phyloP scores from a whole-genome alignment of 1,140 invertebrate genomes.

The Halesus radiatus region DNA sequence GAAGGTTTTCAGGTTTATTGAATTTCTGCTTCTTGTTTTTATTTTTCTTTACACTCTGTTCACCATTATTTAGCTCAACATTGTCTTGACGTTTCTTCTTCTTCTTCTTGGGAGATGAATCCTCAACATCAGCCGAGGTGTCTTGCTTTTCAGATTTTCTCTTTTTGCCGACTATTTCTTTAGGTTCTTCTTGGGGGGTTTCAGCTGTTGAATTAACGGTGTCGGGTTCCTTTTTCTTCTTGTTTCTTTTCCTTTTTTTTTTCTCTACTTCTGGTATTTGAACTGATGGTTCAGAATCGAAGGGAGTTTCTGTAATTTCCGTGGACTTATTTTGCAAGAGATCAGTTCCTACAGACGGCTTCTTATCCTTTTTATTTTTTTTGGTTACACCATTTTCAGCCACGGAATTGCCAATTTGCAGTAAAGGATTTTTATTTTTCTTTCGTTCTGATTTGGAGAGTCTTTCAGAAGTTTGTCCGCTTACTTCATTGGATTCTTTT shows the following conservation, averaged over 20 bases:
- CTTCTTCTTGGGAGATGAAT: conserved; percentile 49
- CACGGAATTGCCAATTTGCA: conserved; percentile 18
- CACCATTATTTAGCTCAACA: neutral
- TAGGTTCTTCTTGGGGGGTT: conserved; percentile 59
- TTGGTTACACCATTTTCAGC: neutral
- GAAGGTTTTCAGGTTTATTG: conserved; percentile 17
- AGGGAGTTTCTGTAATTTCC: conserved; percentile 54
- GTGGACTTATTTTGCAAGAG: neutral
- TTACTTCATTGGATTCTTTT: conserved; percentile 34
- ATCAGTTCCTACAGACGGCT: neutral
- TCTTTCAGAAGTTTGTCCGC: conserved; percentile 54
- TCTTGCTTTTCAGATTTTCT: neutral
- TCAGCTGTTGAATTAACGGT: conserved; percentile 52
- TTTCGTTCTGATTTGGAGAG: conserved; percentile 47
- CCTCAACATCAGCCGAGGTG: neutral
- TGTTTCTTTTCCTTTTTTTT: conserved; percentile 59
- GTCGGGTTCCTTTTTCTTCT: conserved; percentile 56
- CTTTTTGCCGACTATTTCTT: conserved; percentile 6
- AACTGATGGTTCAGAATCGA: conserved; percentile 51
- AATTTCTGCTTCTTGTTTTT: conserved; percentile 40
- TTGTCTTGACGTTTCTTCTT: conserved; percentile 55
- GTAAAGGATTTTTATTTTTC: conserved; percentile 58
- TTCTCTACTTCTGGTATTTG: conserved; percentile 58
- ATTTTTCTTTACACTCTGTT: conserved; percentile 30
- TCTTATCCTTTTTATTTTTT: neutral